phyloP scores from a whole-genome alignment of 2,113 vertebrate genomes.

The Hippocampus abdominalis region DNA sequence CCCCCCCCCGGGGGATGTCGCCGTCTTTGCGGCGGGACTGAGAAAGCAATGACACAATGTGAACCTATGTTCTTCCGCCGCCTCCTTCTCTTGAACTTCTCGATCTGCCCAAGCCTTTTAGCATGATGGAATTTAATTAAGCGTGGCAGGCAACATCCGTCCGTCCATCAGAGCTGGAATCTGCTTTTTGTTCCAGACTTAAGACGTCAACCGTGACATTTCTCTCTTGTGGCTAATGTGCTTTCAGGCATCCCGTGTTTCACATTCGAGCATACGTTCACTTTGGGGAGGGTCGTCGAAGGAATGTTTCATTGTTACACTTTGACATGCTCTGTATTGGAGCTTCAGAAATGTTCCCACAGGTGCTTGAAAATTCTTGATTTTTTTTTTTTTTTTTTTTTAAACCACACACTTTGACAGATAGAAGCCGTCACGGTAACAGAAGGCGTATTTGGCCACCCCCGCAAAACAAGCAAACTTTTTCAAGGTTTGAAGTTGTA shows the following conservation, averaged over 20 bases:
- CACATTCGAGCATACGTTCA: no score
- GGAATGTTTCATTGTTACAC: not conserved
- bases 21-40: conserved; percentile 8
- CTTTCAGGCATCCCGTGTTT: not conserved
- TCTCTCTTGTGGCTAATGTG: conserved; percentile 25
- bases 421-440: no score
- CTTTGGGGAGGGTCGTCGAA: no score
- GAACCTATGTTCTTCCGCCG: conserved; percentile 24
- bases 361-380: no score
- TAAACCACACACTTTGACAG: no score
- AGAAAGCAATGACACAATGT: conserved; percentile 29
- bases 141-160: conserved; percentile 15
- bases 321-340: no score
- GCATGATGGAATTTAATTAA: conserved; percentile 50
- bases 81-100: conserved; percentile 10
- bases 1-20: conserved; percentile 19
- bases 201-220: conserved; percentile 39
- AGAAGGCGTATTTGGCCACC: no score
- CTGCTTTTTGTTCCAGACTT: conserved; percentile 33
- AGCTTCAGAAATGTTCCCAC: no score
- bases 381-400: no score
- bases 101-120: conserved; percentile 18
- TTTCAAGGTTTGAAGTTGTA: no score
- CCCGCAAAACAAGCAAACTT: no score
- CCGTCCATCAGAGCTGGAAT: conserved; percentile 23